Evolutionary conservation across 2,888 invertebrate species (phyloP).

Genomic region (Drosophila rubida): DNA sequence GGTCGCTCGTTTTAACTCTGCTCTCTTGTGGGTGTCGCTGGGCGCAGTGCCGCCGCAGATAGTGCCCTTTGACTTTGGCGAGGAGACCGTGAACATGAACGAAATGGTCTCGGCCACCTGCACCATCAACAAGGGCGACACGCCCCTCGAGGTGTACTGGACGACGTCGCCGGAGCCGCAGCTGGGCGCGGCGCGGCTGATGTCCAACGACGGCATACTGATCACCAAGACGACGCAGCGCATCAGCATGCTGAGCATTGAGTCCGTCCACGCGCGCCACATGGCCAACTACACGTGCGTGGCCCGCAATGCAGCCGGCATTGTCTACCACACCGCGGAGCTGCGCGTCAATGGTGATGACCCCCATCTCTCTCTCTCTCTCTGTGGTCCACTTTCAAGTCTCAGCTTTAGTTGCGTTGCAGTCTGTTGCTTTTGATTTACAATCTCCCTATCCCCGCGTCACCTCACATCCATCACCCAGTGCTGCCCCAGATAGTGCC

Average conservation of each 20-base stretch:
- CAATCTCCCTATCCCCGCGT: background rate
- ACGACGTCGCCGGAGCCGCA: slow-evolving; percentile 85
- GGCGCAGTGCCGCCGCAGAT: slow-evolving; percentile 91
- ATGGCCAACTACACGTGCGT: slow-evolving; percentile 91
- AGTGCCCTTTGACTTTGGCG: slow-evolving; percentile 91
- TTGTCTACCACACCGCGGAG: slow-evolving; percentile 88
- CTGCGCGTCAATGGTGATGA: slow-evolving; percentile 90
- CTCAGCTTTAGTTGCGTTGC: slow-evolving; percentile 9
- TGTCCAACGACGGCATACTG: slow-evolving; percentile 87
- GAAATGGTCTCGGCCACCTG: slow-evolving; percentile 90
- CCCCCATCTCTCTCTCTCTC: background rate
- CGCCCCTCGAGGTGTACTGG: slow-evolving; percentile 91
- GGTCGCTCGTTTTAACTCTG: slow-evolving; percentile 45
- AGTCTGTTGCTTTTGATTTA: slow-evolving; percentile 41
- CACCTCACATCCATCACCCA: slow-evolving; percentile 67
- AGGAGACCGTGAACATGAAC: slow-evolving; percentile 91
- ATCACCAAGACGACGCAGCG: slow-evolving; percentile 88
- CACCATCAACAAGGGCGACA: slow-evolving; percentile 91
- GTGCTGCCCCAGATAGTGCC: slow-evolving; percentile 90
- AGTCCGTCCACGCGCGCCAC: slow-evolving; percentile 89
- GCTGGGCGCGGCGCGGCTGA: slow-evolving; percentile 86
- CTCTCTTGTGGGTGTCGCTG: background rate
- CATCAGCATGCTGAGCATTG: slow-evolving; percentile 89
- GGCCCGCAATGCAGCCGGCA: slow-evolving; percentile 90
- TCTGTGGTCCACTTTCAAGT: background rate